Percentiles rank a stretch among this genome's conserved stretches.
Evolutionary conservation across 1,140 invertebrate genomes (phyloP).

Genomic region (Sarcophaga peregrina): DNA sequence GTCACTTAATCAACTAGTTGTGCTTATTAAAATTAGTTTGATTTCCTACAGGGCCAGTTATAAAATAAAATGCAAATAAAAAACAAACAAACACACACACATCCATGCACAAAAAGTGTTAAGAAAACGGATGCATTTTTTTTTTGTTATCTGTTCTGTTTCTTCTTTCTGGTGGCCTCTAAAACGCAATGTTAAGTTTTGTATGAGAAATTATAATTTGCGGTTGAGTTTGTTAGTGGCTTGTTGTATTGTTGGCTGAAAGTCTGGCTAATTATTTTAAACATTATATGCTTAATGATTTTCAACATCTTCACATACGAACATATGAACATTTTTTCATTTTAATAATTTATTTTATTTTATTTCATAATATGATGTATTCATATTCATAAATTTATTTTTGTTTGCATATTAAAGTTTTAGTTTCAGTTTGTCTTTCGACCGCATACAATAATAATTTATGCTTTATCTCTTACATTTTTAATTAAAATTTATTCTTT

Average conservation of each 20-base stretch:
- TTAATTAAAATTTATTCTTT: too few species aligned
- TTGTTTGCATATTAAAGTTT: too few species aligned
- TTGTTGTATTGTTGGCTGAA: neutral
- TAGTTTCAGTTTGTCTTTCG: too few species aligned
- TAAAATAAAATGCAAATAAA: neutral
- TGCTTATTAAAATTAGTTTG: too few species aligned
- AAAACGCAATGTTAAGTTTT: neutral
- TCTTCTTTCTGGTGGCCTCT: neutral
- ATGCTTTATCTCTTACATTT: too few species aligned
- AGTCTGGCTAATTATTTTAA: neutral
- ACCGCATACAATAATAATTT: too few species aligned
- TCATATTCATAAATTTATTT: too few species aligned
- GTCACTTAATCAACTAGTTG: too few species aligned
- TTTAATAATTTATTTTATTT: too few species aligned
- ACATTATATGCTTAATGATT: conserved; percentile 5
- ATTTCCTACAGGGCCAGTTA: neutral
- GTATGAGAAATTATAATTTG: neutral
- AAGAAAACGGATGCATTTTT: conserved; percentile 6
- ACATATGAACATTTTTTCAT: too few species aligned
- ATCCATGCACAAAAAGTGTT: neutral
- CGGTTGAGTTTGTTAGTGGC: neutral
- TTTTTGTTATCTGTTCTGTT: too few species aligned
- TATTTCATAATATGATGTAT: too few species aligned
- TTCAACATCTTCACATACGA: neutral
- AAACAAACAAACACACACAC: neutral